Evolutionary conservation across 2,797 vertebrate species (phyloP).

Genomic region (Mionectes olivaceus): DNA sequence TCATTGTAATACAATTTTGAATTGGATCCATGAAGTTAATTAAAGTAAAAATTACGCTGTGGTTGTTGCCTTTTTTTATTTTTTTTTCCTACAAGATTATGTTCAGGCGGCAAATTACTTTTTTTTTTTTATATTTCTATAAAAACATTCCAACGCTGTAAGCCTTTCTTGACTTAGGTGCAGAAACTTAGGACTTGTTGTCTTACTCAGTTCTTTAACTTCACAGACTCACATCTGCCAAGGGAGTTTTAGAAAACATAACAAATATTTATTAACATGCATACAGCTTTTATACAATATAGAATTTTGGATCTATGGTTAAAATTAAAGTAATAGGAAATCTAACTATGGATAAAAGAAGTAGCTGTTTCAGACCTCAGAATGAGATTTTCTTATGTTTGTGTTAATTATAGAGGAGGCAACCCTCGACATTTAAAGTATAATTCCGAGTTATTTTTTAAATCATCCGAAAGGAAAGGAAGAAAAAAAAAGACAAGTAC

Average conservation of each 20-base stretch:
- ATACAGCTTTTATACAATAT: background rate
- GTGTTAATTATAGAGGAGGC: background rate
- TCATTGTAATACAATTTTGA: background rate
- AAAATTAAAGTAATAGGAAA: background rate
- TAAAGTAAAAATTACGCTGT: background rate
- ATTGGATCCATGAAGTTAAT: background rate
- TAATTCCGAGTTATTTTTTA: background rate
- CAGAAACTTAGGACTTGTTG: background rate
- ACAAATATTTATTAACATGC: background rate
- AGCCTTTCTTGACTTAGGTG: background rate
- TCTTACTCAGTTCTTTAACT: background rate
- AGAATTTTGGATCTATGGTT: background rate
- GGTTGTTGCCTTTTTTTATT: background rate
- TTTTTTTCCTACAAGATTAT: background rate
- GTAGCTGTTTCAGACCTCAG: background rate
- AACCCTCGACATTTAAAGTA: background rate
- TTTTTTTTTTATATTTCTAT: background rate
- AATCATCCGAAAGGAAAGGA: background rate
- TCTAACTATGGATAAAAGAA: background rate
- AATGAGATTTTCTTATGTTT: background rate
- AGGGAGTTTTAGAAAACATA: background rate
- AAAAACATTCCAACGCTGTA: background rate
- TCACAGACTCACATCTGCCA: background rate
- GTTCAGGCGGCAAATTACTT: background rate
- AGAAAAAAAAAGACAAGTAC: fast-evolving